Evolutionary conservation across 2,113 vertebrate genomes (phyloP), one percentile per base, ranked within the genome.

Genomic region (Turnix velox): DNA sequence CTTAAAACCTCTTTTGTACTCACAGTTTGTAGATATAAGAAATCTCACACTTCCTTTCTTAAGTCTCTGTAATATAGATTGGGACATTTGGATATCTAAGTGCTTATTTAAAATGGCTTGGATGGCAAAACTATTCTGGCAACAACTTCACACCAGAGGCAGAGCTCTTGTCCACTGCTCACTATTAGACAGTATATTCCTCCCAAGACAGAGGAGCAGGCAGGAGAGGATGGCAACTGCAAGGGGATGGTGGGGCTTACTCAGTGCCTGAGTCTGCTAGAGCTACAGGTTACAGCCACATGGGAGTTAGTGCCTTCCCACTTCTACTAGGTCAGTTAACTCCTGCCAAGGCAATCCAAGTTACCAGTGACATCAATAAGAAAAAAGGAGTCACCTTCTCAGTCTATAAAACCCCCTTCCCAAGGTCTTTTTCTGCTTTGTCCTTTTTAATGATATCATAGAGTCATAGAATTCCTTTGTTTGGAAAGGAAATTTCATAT

Each of bases 241-340:
- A 51, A 6, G 31, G 10, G 19, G 9, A 74, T 58, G 42, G 30
- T 80, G n/a, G 28, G 25, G 2, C 24, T 82, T 81, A 17, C 22
- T 75, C 15, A 18, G 5, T 3, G 0, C 27, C 55, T 0, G 4
- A 61, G 18, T 33, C 45, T 1, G 0, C 10, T 17, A 17, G 13
- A 27, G 6, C 15, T 55, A 59, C 40, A 46, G 40, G 10, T 16
- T 49, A 35, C 55, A 69, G 39, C 23, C 51, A 25, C 18, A 18
- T 5, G 4, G 7, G 16, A 46, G 17, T 30, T 30, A 55, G 43
- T 43, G 10, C 18, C 20, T 78, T 46, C 37, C 35, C 46, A 13
- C 33, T 51, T 20, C 7, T 15, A 7, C 6, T 23, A 20, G 16
- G 9, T 54, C 30, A 24, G 18, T 39, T 57, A 27, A 12, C 9